A percentile compares a stretch with the other conserved stretches of the same genome.
Evolutionary conservation across 2,888 invertebrate genomes (phyloP).

Genomic region (Doris montereyensis): DNA sequence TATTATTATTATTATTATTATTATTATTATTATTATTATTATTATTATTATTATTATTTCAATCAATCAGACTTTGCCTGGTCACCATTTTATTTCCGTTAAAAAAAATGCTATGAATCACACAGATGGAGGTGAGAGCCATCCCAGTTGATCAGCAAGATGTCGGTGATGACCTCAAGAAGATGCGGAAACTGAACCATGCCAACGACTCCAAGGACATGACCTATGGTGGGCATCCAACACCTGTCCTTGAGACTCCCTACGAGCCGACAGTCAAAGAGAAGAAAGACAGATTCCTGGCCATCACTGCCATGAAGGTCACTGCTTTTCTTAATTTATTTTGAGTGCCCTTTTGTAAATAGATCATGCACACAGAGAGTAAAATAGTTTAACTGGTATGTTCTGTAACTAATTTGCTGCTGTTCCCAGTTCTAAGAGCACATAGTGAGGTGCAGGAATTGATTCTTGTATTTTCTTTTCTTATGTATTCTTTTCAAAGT

Average conservation of each 20-base stretch:
- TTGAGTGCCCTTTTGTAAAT: too few relatives aligned
- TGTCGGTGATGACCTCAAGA: slow-evolving; percentile 75
- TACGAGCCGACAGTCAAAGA: slow-evolving; percentile 91
- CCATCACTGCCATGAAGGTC: slow-evolving; percentile 95
- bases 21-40: too few relatives aligned
- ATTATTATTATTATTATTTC: too few relatives aligned
- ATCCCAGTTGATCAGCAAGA: slow-evolving; percentile 80
- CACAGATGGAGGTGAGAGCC: slow-evolving; percentile 82
- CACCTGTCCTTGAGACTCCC: slow-evolving; percentile 80
- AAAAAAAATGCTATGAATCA: too few relatives aligned
- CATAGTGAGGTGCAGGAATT: too few relatives aligned
- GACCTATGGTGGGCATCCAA: slow-evolving; percentile 79
- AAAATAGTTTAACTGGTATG: neutral
- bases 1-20: too few relatives aligned
- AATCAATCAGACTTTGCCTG: too few relatives aligned
- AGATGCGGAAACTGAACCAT: slow-evolving; percentile 77
- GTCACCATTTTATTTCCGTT: too few relatives aligned
- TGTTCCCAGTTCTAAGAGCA: too few relatives aligned
- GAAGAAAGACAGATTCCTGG: slow-evolving; percentile 89
- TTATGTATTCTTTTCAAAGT: too few relatives aligned
- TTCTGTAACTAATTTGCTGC: neutral
- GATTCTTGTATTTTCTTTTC: too few relatives aligned
- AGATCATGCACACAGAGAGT: neutral
- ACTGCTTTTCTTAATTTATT: neutral
- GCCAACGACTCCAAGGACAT: slow-evolving; percentile 64